Conservation (phyloP, 2,113 vertebrate genomes). For the Odocoileus hemionus region DNA sequence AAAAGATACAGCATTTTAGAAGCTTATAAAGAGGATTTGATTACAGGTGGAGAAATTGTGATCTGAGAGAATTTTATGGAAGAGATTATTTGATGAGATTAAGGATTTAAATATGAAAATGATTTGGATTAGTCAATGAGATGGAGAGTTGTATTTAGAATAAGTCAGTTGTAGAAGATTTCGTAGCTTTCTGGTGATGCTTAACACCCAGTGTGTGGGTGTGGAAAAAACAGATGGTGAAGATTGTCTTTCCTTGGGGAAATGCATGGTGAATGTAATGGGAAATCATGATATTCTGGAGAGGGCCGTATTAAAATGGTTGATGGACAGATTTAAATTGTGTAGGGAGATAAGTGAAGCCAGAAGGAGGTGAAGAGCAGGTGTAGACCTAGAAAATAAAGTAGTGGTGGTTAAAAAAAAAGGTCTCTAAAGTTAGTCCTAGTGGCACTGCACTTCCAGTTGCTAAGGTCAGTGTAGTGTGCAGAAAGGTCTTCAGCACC, state of each 20-base stretch:
- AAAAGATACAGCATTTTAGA: conserved; percentile 27
- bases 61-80: conserved; percentile 37
- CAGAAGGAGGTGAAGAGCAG: neutral
- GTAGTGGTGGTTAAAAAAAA: neutral
- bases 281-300: neutral
- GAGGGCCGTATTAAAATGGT: neutral
- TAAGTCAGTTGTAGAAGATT: conserved; percentile 37
- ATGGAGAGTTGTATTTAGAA: conserved; percentile 38
- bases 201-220: neutral
- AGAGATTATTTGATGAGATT: conserved; percentile 36
- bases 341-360: neutral
- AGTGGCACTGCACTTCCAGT: neutral
- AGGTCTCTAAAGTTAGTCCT: neutral
- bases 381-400: neutral
- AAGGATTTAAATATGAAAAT: conserved; percentile 30
- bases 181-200: neutral
- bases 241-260: neutral
- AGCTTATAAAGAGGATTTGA: conserved; percentile 21
- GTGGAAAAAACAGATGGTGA: conserved; percentile 1
- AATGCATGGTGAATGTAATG: neutral
- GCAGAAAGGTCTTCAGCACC: neutral
- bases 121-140: conserved; percentile 36
- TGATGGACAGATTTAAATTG: neutral
- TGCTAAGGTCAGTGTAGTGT: neutral
- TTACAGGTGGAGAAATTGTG: conserved; percentile 46